Percentiles rank a stretch among this genome's conserved stretches.
Evolutionary conservation across 2,888 invertebrate species (phyloP).

Genomic region (Eupeodes luniger): DNA sequence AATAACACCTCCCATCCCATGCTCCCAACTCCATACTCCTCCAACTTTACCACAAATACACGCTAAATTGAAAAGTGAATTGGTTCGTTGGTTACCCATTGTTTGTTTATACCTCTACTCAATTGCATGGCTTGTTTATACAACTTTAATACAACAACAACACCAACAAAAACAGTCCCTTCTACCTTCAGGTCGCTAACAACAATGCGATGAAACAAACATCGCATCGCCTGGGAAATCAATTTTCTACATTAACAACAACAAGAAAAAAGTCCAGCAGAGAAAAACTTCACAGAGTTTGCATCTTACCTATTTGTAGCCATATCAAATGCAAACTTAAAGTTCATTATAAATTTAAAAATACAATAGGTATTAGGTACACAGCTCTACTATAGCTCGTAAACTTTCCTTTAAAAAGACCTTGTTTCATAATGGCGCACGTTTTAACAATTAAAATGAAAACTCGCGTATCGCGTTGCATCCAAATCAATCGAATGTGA

Average conservation of each 20-base stretch:
- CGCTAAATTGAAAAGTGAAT: constrained; percentile 65
- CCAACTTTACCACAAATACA: constrained; percentile 27
- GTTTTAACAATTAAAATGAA: constrained; percentile 50
- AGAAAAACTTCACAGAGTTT: background rate
- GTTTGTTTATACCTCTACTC: constrained; percentile 49
- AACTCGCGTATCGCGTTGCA: background rate
- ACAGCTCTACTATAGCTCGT: background rate
- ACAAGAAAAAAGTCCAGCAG: background rate
- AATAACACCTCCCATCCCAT: background rate
- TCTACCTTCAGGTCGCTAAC: constrained; percentile 7
- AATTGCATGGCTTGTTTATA: constrained; percentile 30
- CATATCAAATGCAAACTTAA: constrained; percentile 1
- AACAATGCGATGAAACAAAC: constrained; percentile 27
- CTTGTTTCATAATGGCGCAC: constrained; percentile 20
- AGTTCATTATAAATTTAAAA: constrained; percentile 57
- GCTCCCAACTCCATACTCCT: too few relatives aligned
- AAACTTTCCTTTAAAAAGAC: constrained; percentile 24
- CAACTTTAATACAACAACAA: constrained; percentile 22
- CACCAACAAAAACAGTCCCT: constrained; percentile 27
- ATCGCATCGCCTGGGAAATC: constrained; percentile 62
- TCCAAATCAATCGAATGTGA: constrained; percentile 2
- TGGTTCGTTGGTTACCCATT: constrained; percentile 64
- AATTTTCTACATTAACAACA: constrained; percentile 16
- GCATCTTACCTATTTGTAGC: too few relatives aligned
- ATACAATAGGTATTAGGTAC: background rate